Evolutionary conservation across 1,140 invertebrate genomes (phyloP).

Genomic region (Drosophila malerkotliana): DNA sequence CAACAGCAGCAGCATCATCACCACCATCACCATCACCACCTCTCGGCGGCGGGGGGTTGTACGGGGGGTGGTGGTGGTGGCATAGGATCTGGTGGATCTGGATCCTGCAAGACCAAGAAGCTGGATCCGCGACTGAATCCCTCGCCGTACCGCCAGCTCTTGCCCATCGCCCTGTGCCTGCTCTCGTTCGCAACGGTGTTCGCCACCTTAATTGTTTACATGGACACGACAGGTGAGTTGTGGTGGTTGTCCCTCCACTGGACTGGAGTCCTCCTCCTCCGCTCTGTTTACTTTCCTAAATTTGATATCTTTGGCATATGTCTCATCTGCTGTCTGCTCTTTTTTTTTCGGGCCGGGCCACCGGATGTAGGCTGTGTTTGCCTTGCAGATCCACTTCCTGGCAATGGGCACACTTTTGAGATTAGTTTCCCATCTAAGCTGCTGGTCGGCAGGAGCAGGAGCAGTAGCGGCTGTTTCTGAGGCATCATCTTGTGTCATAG

Average conservation of each 20-base stretch:
- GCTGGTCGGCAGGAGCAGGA: not conserved
- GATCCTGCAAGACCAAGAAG: conserved; percentile 73
- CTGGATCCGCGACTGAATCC: conserved; percentile 79
- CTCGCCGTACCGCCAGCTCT: conserved; percentile 85
- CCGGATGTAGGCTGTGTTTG: conserved; percentile 82
- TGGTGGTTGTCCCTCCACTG: too few species aligned
- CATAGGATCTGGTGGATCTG: conserved; percentile 17
- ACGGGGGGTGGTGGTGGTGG: conserved; percentile 28
- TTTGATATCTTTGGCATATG: conserved; percentile 79
- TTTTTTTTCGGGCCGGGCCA: conserved; percentile 26
- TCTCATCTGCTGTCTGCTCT: conserved; percentile 53
- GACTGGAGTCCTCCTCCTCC: too few species aligned
- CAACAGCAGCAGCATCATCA: conserved; percentile 64
- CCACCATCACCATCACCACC: conserved; percentile 55
- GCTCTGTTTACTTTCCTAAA: conserved; percentile 60
- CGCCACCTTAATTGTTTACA: conserved; percentile 87
- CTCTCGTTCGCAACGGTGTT: conserved; percentile 88
- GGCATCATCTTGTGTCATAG: conserved; percentile 9
- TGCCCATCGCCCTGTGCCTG: conserved; percentile 87
- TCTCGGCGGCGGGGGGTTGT: conserved; percentile 41
- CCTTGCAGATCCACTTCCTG: conserved; percentile 25
- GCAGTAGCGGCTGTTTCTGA: not conserved
- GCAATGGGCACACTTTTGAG: conserved; percentile 69
- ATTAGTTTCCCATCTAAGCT: conserved; percentile 73
- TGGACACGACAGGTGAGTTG: conserved; percentile 87